These are phyloP conservation scores for Cyprinodon diabolis DNA, from an alignment of 2,797 vertebrate genomes.

Conservation along the genomic window DNA sequence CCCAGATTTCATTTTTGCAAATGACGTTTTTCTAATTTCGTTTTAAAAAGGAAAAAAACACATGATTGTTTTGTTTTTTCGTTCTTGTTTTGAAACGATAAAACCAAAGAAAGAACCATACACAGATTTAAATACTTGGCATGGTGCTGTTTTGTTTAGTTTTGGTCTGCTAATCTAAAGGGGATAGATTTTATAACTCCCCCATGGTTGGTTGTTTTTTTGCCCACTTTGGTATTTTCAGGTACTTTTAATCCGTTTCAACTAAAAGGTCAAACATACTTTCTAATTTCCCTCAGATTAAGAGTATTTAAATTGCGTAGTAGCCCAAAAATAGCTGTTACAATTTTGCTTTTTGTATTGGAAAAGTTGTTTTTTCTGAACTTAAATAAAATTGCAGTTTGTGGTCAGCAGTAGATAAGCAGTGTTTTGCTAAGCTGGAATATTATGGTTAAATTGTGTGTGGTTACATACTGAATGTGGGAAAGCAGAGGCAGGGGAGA, in stretches of 20 bases:
- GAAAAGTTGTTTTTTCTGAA: not conserved
- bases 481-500: not conserved
- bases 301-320: too few relatives aligned
- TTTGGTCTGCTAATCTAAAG: not conserved
- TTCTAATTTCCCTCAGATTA: too few relatives aligned
- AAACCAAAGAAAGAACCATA: too few relatives aligned
- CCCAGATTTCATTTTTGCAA: too few relatives aligned
- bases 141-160: not conserved
- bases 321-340: too few relatives aligned
- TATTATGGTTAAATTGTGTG: not conserved
- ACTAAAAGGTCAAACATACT: too few relatives aligned
- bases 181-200: not conserved
- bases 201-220: not conserved
- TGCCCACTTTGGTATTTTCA: not conserved
- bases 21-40: too few relatives aligned
- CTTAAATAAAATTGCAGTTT: not conserved
- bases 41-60: too few relatives aligned
- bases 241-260: not conserved
- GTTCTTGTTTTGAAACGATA: too few relatives aligned
- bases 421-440: not conserved
- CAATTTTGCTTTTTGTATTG: not conserved
- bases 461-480: not conserved
- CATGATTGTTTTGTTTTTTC: too few relatives aligned
- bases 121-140: not conserved
- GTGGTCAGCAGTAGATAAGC: not conserved